These are phyloP conservation scores for Pangasianodon hypophthalmus DNA, from an alignment of 2,113 vertebrate genomes.

Conservation along the genomic window DNA sequence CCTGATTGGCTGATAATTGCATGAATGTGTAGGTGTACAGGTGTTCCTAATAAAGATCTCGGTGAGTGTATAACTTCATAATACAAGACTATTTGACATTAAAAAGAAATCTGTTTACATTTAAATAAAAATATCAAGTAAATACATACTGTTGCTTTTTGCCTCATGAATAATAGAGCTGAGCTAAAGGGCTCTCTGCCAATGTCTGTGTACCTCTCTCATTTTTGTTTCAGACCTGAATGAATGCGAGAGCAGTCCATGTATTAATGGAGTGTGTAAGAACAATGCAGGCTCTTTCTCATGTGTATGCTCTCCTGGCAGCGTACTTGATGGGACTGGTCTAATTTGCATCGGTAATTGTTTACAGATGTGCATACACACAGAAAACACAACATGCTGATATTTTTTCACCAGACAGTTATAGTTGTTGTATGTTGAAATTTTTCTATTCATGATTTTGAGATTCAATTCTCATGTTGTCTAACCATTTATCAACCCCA, in stretches of 20 bases:
- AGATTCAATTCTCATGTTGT: not conserved
- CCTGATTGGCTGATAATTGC: not conserved
- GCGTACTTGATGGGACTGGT: constrained; percentile 79
- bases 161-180: not conserved
- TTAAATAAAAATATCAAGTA: not conserved
- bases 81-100: not conserved
- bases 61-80: not conserved
- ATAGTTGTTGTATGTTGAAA: not conserved
- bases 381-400: not conserved
- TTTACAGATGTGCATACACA: constrained; percentile 16
- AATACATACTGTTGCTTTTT: not conserved
- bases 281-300: constrained; percentile 83
- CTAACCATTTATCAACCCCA: not conserved
- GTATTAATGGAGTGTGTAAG: constrained; percentile 80
- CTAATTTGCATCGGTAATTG: constrained; percentile 80
- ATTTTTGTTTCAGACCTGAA: constrained; percentile 75
- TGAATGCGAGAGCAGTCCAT: constrained; percentile 83
- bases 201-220: not conserved
- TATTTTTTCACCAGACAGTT: not conserved
- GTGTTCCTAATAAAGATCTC: not conserved
- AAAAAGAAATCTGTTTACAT: not conserved
- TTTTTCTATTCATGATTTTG: not conserved
- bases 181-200: not conserved
- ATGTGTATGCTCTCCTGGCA: constrained; percentile 81
- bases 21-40: not conserved